Base-by-base conservation (phyloP, 2,113 vertebrate species). In the Pluvianellus socialis region DNA sequence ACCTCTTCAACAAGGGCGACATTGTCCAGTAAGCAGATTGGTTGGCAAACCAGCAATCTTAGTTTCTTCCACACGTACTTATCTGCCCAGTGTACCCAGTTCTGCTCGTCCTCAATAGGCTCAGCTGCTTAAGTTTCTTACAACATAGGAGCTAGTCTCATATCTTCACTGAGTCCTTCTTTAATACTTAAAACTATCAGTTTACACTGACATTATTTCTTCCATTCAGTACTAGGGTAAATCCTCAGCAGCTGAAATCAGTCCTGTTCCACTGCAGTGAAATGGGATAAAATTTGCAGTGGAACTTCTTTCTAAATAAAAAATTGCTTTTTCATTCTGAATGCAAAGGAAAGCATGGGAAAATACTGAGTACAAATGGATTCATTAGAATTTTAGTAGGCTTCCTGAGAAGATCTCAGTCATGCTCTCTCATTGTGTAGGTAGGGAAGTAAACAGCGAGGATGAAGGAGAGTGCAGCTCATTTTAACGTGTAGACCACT, bases 121-220 rank as follows among this genome's bases (percentile, higher is more conserved):
- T 66, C n/a, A 62, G 30, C 61, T 86, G 47, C 59, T 63, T 9
- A 10, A 28, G 15, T 80, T 83, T 79, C 90, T 81, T 80, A 7
- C 58, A 74, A 18, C 4, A 22, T 1, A 55, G 70, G 72, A 88
- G 32, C 38, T 47, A 21, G 21, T 47, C 50, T 84, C 32, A 16
- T 55, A 35, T 89, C 95, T 89, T 90, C 96, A 79, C 83, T 77
- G 75, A 49, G 35, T 49, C 74, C 75, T 93, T 90, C 96, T 83
- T 93, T n/a, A 85, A 77, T 87, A 66, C 87, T 94, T 81, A 53
- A 86, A 92, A 28, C 91, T 96, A 71, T 92, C 92, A 56, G 24
- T 76, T 96, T 82, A 93, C 96, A 77, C 79, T 71, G 65, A 81
- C 88, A 79, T 97, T 92, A 95, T 30, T 71, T 66, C 73, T 92